Evolutionary conservation across 2,113 vertebrate species (phyloP).

Genomic region (Coptodon rendalli): DNA sequence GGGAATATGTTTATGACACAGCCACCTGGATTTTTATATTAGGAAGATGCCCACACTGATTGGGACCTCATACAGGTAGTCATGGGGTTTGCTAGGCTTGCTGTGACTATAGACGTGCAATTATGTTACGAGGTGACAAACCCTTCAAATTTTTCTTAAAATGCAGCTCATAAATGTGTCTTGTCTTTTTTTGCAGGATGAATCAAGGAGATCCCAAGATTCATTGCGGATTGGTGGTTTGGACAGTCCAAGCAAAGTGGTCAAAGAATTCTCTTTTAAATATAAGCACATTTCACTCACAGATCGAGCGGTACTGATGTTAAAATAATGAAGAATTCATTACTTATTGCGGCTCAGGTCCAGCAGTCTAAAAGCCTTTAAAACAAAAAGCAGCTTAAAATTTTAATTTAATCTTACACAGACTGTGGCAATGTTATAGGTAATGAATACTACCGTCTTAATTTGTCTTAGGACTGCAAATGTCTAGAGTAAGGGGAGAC

Average conservation of each 20-base stretch:
- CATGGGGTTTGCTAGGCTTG: neutral
- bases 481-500: neutral
- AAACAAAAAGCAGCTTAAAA: neutral
- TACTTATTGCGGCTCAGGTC: neutral
- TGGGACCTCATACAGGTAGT: neutral
- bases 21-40: neutral
- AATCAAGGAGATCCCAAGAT: neutral
- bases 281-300: neutral
- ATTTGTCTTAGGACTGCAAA: neutral
- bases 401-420: neutral
- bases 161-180: neutral
- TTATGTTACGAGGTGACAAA: neutral
- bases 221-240: fast-evolving
- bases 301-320: fast-evolving
- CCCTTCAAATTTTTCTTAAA: neutral
- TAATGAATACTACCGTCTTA: neutral
- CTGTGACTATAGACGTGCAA: neutral
- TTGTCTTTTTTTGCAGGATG: neutral
- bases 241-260: neutral
- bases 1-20: neutral
- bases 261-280: neutral
- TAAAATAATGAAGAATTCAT: too few relatives aligned
- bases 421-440: neutral
- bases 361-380: neutral
- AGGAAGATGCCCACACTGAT: neutral